Base-by-base conservation (phyloP, 2,113 vertebrate genomes). In the Percopsis transmontana region DNA sequence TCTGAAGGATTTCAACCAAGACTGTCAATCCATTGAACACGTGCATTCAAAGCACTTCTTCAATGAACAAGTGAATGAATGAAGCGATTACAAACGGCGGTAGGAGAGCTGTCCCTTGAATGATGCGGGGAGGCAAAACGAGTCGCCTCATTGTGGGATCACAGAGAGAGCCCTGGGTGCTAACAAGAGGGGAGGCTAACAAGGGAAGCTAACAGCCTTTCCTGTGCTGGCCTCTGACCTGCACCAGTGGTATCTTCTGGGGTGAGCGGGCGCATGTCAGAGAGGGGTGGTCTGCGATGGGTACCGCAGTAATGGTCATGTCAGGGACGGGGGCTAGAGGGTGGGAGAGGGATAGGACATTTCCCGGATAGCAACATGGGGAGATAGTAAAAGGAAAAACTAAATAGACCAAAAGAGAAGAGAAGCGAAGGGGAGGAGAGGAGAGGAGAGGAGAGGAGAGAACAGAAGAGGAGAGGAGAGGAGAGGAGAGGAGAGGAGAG, bases 361-460 rank as follows among this genome's bases (percentile, higher is more conserved):
- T 9, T 12, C 12, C 15, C 9, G 44, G 44, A 6, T 10, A 7
- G 44, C 14, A 33, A 33, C 27, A 6, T 33, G n/a, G n/a, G n/a
- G n/a, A n/a, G n/a, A n/a, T n/a, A n/a, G n/a, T 33, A 33, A 7
- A 4, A 16, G 45, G 45, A 48, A 7, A 51, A 19, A 19, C 10
- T 45, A 18, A 20, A 18, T 10, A 20, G 48, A 19, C 2, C n/a
- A 51, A 19, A 20, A 19, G 19, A 47, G 44, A 2, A n/a, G 44
- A 47, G 18, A 51, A 18, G n/a, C 16, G n/a, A n/a, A 18, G 47
- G 47, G n/a, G 2, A 5, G 47, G 3, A 20, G 47, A n/a, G 47
- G 18, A 51, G 48, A 51, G 48, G 44, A 51, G n/a, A 50, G n/a
- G n/a, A 50, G n/a, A 19, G n/a, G 47, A 50, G n/a, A 50, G 16